Base-by-base conservation (phyloP, 2,113 vertebrate species). In the Hydrochoerus hydrochaeris region DNA sequence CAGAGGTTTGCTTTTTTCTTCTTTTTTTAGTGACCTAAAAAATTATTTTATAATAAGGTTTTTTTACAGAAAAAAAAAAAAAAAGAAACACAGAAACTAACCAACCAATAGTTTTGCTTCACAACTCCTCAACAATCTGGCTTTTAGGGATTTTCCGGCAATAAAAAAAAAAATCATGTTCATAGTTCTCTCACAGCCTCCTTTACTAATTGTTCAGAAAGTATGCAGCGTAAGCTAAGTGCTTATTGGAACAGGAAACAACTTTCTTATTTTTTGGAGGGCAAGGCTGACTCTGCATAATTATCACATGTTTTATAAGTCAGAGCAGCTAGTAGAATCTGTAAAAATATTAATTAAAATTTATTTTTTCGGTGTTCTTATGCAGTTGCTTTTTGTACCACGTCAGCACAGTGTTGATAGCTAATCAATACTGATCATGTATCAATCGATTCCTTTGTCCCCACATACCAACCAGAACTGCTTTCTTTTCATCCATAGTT, bases 1-100 rank as follows among this genome's bases (percentile, higher is more conserved):
- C 65, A 35, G 87, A n/a, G 26, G 38, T 11, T 97, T 95, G 30
- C 54, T 88, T 95, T 94, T 91, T 93, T 73, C 67, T 88, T 89
- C 24, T 54, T 94, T 91, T 91, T 94, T 96, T 86, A 86, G 77
- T 91, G 77, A 75, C 62, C 41, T 73, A 57, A 94, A 54, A 80
- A 54, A 54, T 54, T 52, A 54, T 84, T 90, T 85, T 54, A 81
- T 95, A 93, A 84, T 6, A 69, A 78, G 78, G 46, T 9, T 90
- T 94, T 95, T 93, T 92, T 94, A 95, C 3, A 52, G 62, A 90
- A 78, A 57, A 57, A 57, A 57, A 57, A 57, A 19, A 49, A 49
- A 49, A 49, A 49, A 30, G 14, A 57, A 38, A 54, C 9, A 28
- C 32, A 85, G 46, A 88, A 71, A 5, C 17, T 26, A 81, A 38